These are phyloP conservation scores for Scaptomyza polygonia DNA, from an alignment of 2,888 invertebrate genomes.

Conservation along the genomic window DNA sequence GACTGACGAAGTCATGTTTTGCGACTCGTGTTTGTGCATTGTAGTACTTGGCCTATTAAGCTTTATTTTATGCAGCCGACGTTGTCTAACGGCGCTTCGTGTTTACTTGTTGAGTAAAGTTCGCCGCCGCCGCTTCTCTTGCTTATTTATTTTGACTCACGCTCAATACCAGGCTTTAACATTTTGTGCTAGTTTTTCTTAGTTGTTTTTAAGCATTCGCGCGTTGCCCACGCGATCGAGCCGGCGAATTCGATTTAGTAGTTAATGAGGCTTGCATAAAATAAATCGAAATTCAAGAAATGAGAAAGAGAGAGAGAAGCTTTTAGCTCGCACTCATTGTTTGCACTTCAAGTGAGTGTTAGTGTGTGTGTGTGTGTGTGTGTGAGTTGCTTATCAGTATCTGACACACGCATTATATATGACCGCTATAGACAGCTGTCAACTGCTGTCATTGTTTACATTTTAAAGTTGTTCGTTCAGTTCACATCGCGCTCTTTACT, in stretches of 20 bases:
- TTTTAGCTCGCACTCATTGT: slow-evolving; percentile 4
- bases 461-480: slow-evolving; percentile 47
- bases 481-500: slow-evolving; percentile 20
- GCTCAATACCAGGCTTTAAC: slow-evolving; percentile 61
- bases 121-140: slow-evolving; percentile 34
- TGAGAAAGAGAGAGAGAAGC: slow-evolving; percentile 6
- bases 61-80: slow-evolving; percentile 52
- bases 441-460: slow-evolving; percentile 49
- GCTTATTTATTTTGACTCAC: slow-evolving; percentile 35
- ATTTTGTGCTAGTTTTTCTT: slow-evolving; percentile 44
- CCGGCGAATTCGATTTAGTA: slow-evolving; percentile 24
- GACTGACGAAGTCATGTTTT: slow-evolving; percentile 23
- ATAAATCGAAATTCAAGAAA: slow-evolving; percentile 23
- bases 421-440: slow-evolving; percentile 52
- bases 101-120: slow-evolving; percentile 33
- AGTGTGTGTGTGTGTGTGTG: slow-evolving; percentile 11
- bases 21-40: slow-evolving; percentile 40
- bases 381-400: slow-evolving; percentile 49
- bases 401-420: slow-evolving; percentile 50
- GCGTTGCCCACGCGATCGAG: slow-evolving; percentile 60
- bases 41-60: slow-evolving; percentile 31
- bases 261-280: slow-evolving; percentile 37
- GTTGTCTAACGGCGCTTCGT: slow-evolving; percentile 56
- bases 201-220: slow-evolving; percentile 66
- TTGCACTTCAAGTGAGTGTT: slow-evolving; percentile 11